Conservation (phyloP, 2,888 invertebrate genomes). For the Erebia ligea region DNA sequence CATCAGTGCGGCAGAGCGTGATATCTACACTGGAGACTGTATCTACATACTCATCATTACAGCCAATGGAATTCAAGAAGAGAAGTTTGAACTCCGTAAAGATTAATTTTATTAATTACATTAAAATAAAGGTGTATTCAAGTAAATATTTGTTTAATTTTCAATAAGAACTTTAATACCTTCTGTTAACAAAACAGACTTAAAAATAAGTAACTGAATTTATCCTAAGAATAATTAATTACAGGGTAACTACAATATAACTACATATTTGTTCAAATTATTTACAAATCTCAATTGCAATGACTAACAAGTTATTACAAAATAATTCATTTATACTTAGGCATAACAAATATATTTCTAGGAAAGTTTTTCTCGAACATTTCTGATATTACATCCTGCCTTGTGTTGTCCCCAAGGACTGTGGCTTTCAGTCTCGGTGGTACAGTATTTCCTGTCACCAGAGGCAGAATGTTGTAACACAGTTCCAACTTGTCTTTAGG, state of each 20-base stretch:
- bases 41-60: constrained; percentile 94
- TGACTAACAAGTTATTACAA: constrained; percentile 56
- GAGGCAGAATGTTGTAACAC: constrained; percentile 91
- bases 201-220: constrained; percentile 69
- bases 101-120: constrained; percentile 86
- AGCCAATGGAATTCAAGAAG: constrained; percentile 90
- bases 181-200: constrained; percentile 45
- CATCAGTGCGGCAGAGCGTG: constrained; percentile 98
- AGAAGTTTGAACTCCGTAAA: constrained; percentile 91
- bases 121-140: constrained; percentile 41
- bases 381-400: constrained; percentile 70
- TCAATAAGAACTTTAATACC: constrained; percentile 39
- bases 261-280: constrained; percentile 72
- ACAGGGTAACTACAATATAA: constrained; percentile 71
- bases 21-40: constrained; percentile 98
- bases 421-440: constrained; percentile 85
- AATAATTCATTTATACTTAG: constrained; percentile 77
- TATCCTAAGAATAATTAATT: constrained; percentile 67
- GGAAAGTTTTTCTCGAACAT: constrained; percentile 79
- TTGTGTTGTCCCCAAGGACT: constrained; percentile 68
- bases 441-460: constrained; percentile 88
- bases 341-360: constrained; percentile 80
- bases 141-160: constrained; percentile 47
- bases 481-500: constrained; percentile 85
- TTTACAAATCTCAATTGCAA: constrained; percentile 66